phyloP scores from a whole-genome alignment of 2,888 invertebrate genomes.

The Yponomeuta sedellus region DNA sequence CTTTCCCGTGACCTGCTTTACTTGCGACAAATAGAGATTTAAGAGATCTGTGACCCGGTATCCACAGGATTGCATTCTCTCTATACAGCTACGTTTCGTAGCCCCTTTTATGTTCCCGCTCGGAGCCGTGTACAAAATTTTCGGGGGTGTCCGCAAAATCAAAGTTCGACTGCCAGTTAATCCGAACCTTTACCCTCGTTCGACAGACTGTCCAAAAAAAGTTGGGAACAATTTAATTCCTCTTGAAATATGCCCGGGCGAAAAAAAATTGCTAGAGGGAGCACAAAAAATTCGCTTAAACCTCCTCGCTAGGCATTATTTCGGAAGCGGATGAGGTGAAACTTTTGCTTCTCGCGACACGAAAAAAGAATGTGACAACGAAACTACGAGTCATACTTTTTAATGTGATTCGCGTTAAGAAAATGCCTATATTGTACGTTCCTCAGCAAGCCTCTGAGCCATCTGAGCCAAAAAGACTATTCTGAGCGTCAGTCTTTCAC shows the following conservation, averaged over 20 bases:
- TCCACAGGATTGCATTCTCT: slow-evolving; percentile 35
- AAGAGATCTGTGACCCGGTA: slow-evolving; percentile 62
- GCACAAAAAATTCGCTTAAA: slow-evolving; percentile 30
- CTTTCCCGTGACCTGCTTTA: slow-evolving; percentile 72
- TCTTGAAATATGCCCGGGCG: slow-evolving; percentile 47
- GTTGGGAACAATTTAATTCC: slow-evolving; percentile 60
- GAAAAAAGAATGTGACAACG: background rate
- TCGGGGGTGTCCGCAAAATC: slow-evolving; percentile 12
- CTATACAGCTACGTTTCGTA: background rate
- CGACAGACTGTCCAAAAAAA: slow-evolving; percentile 50
- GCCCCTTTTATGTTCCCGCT: too few relatives aligned
- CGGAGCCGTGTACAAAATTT: background rate
- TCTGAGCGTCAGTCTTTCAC: too few relatives aligned
- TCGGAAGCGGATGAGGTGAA: slow-evolving; percentile 10
- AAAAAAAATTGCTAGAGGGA: slow-evolving; percentile 38
- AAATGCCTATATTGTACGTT: background rate
- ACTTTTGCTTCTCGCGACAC: slow-evolving; percentile 5
- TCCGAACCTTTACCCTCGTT: slow-evolving; percentile 36
- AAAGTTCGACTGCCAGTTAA: slow-evolving; percentile 43
- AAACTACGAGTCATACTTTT: slow-evolving; percentile 18
- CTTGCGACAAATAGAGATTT: slow-evolving; percentile 76
- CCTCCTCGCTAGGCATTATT: slow-evolving; percentile 6
- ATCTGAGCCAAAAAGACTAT: too few relatives aligned
- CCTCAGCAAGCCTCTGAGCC: too few relatives aligned
- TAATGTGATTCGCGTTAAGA: slow-evolving; percentile 8